These are phyloP conservation scores for Harpagifer antarcticus DNA, from an alignment of 2,797 vertebrate genomes.

Conservation along the genomic window DNA sequence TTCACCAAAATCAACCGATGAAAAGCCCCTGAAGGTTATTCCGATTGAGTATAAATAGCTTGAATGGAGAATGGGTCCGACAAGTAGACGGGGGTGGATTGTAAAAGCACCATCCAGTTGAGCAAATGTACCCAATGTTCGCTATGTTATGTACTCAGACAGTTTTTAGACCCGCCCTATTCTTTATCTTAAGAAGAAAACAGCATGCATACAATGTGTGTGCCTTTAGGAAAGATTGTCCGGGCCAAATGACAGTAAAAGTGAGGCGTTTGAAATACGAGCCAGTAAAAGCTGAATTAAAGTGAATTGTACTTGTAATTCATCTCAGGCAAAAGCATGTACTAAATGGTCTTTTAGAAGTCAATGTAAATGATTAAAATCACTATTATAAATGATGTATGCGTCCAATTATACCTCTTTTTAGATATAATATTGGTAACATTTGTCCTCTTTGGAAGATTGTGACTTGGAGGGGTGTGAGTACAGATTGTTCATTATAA, in stretches of 20 bases:
- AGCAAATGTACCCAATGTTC: neutral
- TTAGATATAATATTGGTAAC: neutral
- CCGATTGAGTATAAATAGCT: neutral
- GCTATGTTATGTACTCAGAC: conserved; percentile 19
- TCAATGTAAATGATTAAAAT: conserved; percentile 10
- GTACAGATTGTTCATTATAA: neutral
- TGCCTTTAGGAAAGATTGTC: neutral
- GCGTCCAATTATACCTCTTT: conserved; percentile 19
- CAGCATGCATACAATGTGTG: neutral
- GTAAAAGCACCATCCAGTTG: conserved; percentile 7
- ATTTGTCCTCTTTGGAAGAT: neutral
- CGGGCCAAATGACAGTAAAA: neutral
- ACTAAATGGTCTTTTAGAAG: conserved; percentile 18
- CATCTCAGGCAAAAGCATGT: neutral
- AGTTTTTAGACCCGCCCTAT: conserved; percentile 3
- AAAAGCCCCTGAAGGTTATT: neutral
- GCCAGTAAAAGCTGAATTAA: neutral
- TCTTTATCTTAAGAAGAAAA: conserved; percentile 4
- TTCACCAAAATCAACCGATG: neutral
- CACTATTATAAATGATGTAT: conserved; percentile 20
- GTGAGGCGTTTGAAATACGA: neutral
- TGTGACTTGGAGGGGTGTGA: too few species aligned
- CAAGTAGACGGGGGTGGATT: conserved; percentile 5
- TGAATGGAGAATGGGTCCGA: neutral
- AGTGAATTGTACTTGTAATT: conserved; percentile 16